Evolutionary conservation across 2,113 vertebrate species (phyloP), one percentile per base, ranked within the genome.

Genomic region (Hippopotamus amphibius): DNA sequence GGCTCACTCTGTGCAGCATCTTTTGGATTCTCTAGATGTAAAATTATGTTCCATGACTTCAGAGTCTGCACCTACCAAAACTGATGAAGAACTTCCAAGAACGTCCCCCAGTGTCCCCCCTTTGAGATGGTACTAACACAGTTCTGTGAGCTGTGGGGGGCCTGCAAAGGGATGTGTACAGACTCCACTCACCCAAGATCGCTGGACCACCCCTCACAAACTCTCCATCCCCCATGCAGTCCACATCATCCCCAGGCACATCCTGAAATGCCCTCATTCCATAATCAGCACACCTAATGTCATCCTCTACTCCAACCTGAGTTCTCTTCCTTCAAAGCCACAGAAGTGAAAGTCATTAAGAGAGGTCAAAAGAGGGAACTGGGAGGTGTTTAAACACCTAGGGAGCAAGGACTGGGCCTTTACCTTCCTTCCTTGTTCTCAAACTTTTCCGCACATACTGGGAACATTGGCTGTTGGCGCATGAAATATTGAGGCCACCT

Each of bases 151-250:
- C 37, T 3, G 3, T 2, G 8, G 55, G n/a, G 79, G 24, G 43
- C 17, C 28, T 21, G 2, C 0, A 5, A 11, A 33, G 5, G 6
- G 41, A 55, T 30, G 6, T 1, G 0, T 2, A 4, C 7, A 2
- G 13, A 19, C 48, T 22, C 12, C 21, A 22, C n/a, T n/a, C 48
- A 4, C 37, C 66, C 48, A 59, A 17, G 50, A 22, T 3, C 4
- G 0, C 69, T 3, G 14, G n/a, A 30, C 9, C 15, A 12, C 22
- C 19, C 1, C 28, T 22, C 33, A 6, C 46, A 33, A 72, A 33
- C 3, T 0, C 24, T 33, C 43, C 28, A 21, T 11, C 13, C 61
- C n/a, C 33, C 4, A 1, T 15, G 15, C 43, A 26, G 24, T 2
- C n/a, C 6, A 3, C 1, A 7, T 19, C 9, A 22, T 22, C 37